Conservation (phyloP, 2,113 vertebrate genomes). For the Semicossyphus pulcher region DNA sequence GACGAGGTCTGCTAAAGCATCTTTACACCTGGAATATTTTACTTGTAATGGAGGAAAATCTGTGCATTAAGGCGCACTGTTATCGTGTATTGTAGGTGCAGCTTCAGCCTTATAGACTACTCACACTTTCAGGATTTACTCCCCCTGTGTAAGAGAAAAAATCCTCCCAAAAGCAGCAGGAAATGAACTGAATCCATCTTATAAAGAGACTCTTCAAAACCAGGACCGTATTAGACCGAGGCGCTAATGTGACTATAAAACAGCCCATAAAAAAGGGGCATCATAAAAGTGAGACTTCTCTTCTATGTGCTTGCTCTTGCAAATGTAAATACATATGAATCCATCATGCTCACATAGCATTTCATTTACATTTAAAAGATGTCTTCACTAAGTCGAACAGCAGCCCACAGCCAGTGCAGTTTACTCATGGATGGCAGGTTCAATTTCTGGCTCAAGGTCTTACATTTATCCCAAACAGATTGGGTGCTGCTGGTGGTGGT, state of each 20-base stretch:
- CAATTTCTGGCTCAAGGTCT: constrained; percentile 69
- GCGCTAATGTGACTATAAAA: constrained; percentile 34
- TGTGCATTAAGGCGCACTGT: constrained; percentile 12
- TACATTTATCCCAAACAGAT: constrained; percentile 73
- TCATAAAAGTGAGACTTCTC: constrained; percentile 43
- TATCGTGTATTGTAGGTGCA: constrained; percentile 4
- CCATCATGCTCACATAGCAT: constrained; percentile 36
- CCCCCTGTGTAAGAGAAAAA: constrained; percentile 8
- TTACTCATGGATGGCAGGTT: constrained; percentile 67
- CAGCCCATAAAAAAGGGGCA: constrained; percentile 24
- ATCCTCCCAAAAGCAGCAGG: constrained; percentile 18
- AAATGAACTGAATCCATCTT: constrained; percentile 53
- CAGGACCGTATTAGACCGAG: constrained; percentile 33
- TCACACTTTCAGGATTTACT: constrained; percentile 36
- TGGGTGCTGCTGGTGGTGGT: too few relatives aligned
- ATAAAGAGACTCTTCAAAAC: constrained; percentile 26
- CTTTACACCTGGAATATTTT: constrained; percentile 46
- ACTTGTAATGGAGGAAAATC: constrained; percentile 35
- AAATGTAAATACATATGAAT: constrained; percentile 46
- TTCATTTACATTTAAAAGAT: constrained; percentile 60
- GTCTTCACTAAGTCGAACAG: constrained; percentile 59
- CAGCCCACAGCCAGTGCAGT: constrained; percentile 34
- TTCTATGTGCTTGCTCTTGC: constrained; percentile 22
- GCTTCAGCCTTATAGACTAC: neutral
- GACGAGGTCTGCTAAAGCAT: constrained; percentile 26